Evolutionary conservation across 2,113 vertebrate species (phyloP).

Genomic region (Rutilus rutilus): DNA sequence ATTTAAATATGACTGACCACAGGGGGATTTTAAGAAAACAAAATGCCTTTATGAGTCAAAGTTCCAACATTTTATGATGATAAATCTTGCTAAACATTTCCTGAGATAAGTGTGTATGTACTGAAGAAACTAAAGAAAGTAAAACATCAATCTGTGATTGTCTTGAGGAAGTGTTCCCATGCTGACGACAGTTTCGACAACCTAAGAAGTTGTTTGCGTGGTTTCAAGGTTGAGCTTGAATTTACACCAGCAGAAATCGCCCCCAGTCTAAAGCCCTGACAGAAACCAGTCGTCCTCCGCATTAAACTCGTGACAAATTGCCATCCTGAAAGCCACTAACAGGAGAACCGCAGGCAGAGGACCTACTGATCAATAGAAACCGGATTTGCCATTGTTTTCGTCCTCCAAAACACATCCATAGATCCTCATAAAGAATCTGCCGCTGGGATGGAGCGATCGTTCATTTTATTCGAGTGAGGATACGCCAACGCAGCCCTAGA

Average conservation of each 20-base stretch:
- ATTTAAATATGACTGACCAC: too few relatives aligned
- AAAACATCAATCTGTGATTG: neutral
- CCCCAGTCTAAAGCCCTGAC: constrained; percentile 16
- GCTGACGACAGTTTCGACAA: neutral
- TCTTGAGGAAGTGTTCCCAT: neutral
- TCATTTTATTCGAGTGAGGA: constrained; percentile 61
- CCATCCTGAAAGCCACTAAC: constrained; percentile 61
- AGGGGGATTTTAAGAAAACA: too few relatives aligned
- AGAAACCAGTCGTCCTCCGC: constrained; percentile 48
- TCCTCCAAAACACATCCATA: constrained; percentile 69
- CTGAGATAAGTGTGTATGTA: neutral
- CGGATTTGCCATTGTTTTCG: constrained; percentile 73
- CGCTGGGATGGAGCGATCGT: constrained; percentile 42
- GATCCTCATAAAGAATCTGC: constrained; percentile 68
- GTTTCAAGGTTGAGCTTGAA: constrained; percentile 45
- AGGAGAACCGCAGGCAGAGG: constrained; percentile 39
- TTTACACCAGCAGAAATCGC: constrained; percentile 63
- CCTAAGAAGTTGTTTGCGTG: neutral
- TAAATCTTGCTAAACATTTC: neutral
- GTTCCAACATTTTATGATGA: too few relatives aligned
- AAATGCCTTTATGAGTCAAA: too few relatives aligned
- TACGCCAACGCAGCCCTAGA: neutral
- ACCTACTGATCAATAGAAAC: constrained; percentile 75
- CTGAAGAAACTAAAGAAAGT: neutral
- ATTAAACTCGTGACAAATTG: constrained; percentile 66